Conservation (phyloP, 2,113 vertebrate species). For the Phrynosoma platyrhinos region DNA sequence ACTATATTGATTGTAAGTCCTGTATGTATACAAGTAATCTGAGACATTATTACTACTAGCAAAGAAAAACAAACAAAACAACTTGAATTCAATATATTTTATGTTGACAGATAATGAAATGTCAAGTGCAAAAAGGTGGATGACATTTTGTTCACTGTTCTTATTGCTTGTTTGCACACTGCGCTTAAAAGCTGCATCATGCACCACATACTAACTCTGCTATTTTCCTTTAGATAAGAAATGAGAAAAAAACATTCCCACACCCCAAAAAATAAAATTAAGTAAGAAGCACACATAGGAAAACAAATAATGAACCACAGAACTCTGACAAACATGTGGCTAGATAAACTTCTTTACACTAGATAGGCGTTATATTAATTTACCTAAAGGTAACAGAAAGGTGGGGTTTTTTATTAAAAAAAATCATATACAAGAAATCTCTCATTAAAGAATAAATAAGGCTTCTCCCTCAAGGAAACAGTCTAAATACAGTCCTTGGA, state of each 20-base stretch:
- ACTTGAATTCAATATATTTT: background rate
- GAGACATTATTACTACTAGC: background rate
- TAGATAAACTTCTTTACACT: background rate
- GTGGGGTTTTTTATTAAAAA: background rate
- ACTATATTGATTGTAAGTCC: background rate
- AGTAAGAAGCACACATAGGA: background rate
- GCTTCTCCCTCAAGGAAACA: background rate
- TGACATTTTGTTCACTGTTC: background rate
- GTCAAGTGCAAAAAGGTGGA: background rate
- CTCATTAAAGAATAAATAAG: background rate
- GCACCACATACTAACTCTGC: background rate
- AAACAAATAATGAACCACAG: background rate
- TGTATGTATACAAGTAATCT: background rate
- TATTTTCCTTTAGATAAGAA: background rate
- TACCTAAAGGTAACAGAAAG: background rate
- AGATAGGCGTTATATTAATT: background rate
- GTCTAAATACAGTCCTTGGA: constrained; percentile 19
- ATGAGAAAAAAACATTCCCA: background rate
- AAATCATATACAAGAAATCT: background rate
- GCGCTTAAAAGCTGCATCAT: background rate
- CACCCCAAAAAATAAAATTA: background rate
- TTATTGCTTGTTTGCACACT: background rate
- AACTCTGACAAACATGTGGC: background rate
- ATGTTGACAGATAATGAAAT: background rate
- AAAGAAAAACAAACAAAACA: background rate